Conservation (phyloP, 2,888 invertebrate genomes). For the Artemia sp. region DNA sequence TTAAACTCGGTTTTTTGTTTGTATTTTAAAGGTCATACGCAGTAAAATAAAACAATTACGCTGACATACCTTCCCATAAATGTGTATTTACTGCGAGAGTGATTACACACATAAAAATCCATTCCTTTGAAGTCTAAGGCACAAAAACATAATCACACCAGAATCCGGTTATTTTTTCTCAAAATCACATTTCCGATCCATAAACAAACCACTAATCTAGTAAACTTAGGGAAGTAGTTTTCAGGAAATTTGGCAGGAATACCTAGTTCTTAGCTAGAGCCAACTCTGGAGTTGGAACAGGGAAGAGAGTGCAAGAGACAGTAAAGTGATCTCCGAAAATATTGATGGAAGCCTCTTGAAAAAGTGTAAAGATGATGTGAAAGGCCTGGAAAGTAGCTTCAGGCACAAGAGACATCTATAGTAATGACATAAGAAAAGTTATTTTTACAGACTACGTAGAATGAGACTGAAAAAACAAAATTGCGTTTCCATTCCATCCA, state of each 20-base stretch:
- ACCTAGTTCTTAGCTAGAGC: neutral
- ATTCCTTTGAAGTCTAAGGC: neutral
- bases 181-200: conserved; percentile 9
- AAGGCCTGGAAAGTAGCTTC: neutral
- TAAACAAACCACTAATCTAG: conserved; percentile 8
- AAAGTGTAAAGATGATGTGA: neutral
- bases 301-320: neutral
- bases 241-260: neutral
- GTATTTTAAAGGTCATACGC: too few species aligned
- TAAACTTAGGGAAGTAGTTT: neutral
- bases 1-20: too few species aligned
- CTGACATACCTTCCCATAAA: too few species aligned
- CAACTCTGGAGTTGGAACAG: conserved; percentile 14
- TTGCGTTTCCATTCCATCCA: too few species aligned
- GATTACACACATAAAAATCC: too few species aligned
- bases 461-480: too few species aligned
- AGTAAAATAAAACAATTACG: too few species aligned
- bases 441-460: too few species aligned
- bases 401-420: neutral
- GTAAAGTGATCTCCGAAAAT: conserved; percentile 14
- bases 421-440: too few species aligned
- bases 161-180: neutral
- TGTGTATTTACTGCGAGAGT: too few species aligned
- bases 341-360: neutral
- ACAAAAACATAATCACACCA: neutral